Percentiles rank a stretch among this genome's conserved stretches.
Conservation (phyloP, 2,113 vertebrate species). For the Oryzias javanicus region DNA sequence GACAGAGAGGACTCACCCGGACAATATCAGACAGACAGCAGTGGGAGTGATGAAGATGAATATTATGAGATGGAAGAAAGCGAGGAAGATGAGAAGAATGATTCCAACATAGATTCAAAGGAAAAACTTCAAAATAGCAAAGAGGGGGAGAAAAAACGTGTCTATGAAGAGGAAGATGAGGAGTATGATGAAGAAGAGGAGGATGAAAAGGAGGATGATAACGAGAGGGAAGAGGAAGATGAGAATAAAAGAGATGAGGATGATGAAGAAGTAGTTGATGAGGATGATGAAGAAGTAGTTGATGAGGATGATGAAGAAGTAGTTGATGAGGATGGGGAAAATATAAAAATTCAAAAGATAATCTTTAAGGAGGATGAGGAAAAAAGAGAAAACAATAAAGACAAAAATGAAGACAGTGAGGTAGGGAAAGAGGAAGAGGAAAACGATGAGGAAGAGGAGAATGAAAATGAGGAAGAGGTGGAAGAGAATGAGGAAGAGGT, state of each 20-base stretch:
- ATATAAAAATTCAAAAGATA: background rate
- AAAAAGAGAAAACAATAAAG: accelerated
- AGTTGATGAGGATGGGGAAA: background rate
- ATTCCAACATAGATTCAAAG: too few relatives aligned
- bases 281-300: background rate
- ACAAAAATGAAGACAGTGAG: background rate
- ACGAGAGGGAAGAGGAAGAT: background rate
- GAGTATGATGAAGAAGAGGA: background rate
- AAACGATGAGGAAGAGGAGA: accelerated
- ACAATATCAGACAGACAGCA: background rate
- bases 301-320: background rate
- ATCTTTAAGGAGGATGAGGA: background rate
- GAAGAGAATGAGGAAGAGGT: background rate
- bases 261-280: background rate
- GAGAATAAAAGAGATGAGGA: background rate
- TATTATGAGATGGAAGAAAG: background rate
- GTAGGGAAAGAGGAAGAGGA: background rate
- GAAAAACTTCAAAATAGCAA: background rate
- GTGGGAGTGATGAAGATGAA: background rate
- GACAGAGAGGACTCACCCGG: background rate
- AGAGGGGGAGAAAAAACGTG: background rate
- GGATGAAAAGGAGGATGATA: background rate
- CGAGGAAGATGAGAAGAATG: background rate
- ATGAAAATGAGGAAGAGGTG: background rate
- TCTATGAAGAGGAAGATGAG: background rate